Evolutionary conservation across 2,797 vertebrate species (phyloP).

Genomic region (Lepilemur ruficaudatus): DNA sequence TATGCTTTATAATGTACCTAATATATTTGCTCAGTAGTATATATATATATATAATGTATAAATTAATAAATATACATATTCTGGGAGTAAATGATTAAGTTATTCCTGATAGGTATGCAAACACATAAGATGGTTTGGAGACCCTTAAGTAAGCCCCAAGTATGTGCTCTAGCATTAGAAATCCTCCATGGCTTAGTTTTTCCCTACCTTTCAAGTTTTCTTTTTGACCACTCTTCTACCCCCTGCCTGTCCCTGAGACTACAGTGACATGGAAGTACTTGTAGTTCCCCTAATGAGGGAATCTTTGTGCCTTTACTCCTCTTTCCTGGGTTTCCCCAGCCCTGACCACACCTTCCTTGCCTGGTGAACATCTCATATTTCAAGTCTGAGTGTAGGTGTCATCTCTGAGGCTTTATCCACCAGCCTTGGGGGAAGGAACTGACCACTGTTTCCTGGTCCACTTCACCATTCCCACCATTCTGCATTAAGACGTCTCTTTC

Average conservation of each 20-base stretch:
- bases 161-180: background rate
- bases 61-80: slow-evolving; percentile 6
- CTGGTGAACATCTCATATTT: background rate
- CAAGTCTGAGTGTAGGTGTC: background rate
- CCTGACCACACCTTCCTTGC: background rate
- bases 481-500: background rate
- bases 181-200: background rate
- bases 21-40: background rate
- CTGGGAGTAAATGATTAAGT: background rate
- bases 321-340: background rate
- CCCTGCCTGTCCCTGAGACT: background rate
- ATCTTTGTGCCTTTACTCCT: background rate
- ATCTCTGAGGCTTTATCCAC: background rate
- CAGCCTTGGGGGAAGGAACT: background rate
- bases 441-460: background rate
- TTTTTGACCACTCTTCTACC: background rate
- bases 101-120: background rate
- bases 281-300: background rate
- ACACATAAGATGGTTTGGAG: slow-evolving; percentile 14
- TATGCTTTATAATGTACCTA: background rate
- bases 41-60: background rate
- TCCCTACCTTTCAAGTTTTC: background rate
- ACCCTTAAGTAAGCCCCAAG: background rate
- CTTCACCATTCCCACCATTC: background rate
- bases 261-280: background rate